Conservation (phyloP, 2,888 invertebrate genomes). For the Ashinkailepas kermadecensis region DNA sequence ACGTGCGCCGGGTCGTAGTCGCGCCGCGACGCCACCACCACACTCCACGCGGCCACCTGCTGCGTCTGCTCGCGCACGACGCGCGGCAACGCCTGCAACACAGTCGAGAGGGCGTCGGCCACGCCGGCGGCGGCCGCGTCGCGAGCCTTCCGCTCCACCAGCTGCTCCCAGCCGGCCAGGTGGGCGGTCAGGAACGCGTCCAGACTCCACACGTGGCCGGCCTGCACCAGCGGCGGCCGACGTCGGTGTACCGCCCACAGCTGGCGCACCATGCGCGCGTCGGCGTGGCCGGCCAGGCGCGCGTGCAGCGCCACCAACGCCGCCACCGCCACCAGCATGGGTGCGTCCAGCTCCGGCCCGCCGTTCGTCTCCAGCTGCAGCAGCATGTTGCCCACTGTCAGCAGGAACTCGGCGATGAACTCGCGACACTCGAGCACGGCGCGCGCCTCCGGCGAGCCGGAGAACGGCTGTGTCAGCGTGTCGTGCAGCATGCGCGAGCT, state of each 20-base stretch:
- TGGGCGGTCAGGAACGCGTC: not conserved
- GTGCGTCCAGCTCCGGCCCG: too few relatives aligned
- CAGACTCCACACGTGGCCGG: not conserved
- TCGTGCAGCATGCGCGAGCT: slow-evolving; percentile 46
- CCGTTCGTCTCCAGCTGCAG: not conserved
- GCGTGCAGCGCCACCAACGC: slow-evolving; percentile 2
- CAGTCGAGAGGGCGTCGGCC: not conserved
- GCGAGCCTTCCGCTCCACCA: not conserved
- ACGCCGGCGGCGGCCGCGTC: not conserved
- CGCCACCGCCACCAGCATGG: not conserved
- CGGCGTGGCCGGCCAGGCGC: not conserved
- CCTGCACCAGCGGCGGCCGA: not conserved
- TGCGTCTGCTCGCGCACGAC: not conserved
- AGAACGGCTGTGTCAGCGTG: slow-evolving; percentile 24
- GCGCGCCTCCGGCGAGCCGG: not conserved
- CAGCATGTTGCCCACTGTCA: slow-evolving; percentile 1
- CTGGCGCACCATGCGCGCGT: not conserved
- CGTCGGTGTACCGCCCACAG: not conserved
- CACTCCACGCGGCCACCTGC: slow-evolving; percentile 11
- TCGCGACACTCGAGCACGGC: not conserved
- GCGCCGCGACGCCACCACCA: not conserved
- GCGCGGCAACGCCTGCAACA: not conserved
- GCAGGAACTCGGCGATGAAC: slow-evolving; percentile 13
- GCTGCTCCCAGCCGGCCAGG: not conserved
- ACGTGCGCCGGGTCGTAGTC: not conserved